Conservation (phyloP, 2,888 invertebrate species). For the Euphydryas editha region DNA sequence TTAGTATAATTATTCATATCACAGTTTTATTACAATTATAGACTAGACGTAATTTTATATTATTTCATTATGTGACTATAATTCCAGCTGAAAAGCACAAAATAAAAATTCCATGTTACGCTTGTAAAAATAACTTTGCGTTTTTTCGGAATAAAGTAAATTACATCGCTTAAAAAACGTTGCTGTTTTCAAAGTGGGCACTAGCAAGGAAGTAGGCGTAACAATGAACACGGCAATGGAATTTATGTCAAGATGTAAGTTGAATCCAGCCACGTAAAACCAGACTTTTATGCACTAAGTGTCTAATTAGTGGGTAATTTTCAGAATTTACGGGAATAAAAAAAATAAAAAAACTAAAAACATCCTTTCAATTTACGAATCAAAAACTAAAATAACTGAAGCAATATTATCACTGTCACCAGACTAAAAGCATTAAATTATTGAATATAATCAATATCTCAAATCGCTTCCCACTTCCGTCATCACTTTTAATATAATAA, state of each 20-base stretch:
- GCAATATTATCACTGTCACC: no score
- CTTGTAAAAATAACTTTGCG: not conserved
- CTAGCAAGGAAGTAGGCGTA: constrained; percentile 28
- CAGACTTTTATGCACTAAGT: constrained; percentile 21
- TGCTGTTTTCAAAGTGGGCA: constrained; percentile 19
- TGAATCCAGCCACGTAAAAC: constrained; percentile 22
- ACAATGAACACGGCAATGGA: constrained; percentile 20
- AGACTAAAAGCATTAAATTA: no score
- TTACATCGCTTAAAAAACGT: constrained; percentile 13
- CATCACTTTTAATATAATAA: no score
- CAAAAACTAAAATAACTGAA: not conserved
- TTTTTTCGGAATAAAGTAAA: constrained; percentile 9
- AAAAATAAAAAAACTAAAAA: not conserved
- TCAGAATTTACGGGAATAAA: constrained; percentile 14
- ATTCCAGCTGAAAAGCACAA: no score
- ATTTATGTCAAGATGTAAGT: constrained; percentile 35
- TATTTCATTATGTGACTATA: no score
- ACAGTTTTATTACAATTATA: no score
- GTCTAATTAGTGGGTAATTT: constrained; percentile 35
- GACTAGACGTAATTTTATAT: no score
- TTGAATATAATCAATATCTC: no score
- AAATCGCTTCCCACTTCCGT: no score
- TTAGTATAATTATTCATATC: no score
- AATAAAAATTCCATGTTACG: not conserved
- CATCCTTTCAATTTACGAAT: not conserved